Evolutionary conservation across 2,113 vertebrate species (phyloP).

Genomic region (Rhabdornis inornatus): DNA sequence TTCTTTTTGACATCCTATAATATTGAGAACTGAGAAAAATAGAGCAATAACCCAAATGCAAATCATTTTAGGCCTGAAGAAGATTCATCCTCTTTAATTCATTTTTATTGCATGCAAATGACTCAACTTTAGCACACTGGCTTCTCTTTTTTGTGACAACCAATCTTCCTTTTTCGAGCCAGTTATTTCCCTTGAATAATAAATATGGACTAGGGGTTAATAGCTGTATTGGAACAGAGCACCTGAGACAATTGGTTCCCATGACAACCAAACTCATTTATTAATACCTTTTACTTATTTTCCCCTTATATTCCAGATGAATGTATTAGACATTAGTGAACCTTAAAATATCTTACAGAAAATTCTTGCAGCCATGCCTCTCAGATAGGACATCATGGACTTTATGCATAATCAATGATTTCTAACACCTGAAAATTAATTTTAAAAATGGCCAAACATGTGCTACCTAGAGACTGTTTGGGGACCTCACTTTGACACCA

Average conservation of each 20-base stretch:
- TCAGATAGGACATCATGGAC: neutral
- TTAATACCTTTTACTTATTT: constrained; percentile 66
- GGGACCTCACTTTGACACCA: neutral
- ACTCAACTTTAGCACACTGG: constrained; percentile 40
- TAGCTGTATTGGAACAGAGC: constrained; percentile 36
- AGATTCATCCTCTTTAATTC: constrained; percentile 37
- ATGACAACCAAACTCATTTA: constrained; percentile 66
- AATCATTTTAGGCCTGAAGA: constrained; percentile 42
- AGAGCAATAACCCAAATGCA: constrained; percentile 53
- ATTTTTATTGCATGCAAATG: constrained; percentile 65
- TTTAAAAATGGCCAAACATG: neutral
- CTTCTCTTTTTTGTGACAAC: constrained; percentile 67
- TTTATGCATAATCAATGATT: neutral
- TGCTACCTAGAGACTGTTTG: neutral
- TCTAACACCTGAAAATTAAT: constrained; percentile 17
- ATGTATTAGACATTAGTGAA: constrained; percentile 23
- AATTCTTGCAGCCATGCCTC: neutral
- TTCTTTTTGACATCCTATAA: neutral
- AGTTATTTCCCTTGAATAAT: constrained; percentile 72
- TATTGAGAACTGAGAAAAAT: neutral
- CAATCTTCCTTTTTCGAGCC: constrained; percentile 55
- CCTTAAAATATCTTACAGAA: constrained; percentile 27
- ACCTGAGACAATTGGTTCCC: constrained; percentile 67
- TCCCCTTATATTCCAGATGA: constrained; percentile 10
- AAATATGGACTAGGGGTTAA: constrained; percentile 67